Evolutionary conservation across 2,797 vertebrate species (phyloP).

Genomic region (Cuculus canorus): DNA sequence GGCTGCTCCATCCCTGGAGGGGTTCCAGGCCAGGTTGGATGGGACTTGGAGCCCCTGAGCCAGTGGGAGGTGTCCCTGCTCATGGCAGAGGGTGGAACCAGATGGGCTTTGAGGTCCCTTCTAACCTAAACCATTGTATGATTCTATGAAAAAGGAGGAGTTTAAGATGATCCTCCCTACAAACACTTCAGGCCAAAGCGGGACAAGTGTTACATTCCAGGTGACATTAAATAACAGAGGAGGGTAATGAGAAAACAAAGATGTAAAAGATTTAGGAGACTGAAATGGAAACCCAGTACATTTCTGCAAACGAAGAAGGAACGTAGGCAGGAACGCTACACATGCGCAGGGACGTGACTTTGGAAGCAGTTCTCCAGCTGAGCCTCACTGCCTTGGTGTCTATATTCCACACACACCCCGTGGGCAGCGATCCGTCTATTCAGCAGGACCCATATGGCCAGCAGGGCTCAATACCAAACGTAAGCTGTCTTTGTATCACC

Average conservation of each 20-base stretch:
- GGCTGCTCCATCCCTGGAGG: too few species aligned
- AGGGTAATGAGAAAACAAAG: not conserved
- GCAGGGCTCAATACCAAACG: too few species aligned
- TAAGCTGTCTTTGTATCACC: not conserved
- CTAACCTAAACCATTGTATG: too few species aligned
- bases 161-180: not conserved
- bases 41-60: too few species aligned
- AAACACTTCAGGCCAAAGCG: not conserved
- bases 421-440: fast-evolving
- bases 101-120: too few species aligned
- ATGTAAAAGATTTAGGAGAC: too few species aligned
- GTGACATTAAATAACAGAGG: not conserved
- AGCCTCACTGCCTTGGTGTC: not conserved
- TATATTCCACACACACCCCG: too few species aligned
- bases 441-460: not conserved
- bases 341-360: fast-evolving
- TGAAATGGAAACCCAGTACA: not conserved
- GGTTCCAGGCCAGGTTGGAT: too few species aligned
- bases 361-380: not conserved
- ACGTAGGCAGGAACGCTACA: not conserved
- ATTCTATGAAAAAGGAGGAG: not conserved
- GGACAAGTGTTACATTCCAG: not conserved
- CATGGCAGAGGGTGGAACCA: too few species aligned
- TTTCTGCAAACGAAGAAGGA: not conserved
- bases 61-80: too few species aligned